Evolutionary conservation across 2,113 vertebrate genomes (phyloP).

Genomic region (Chelonoidis abingdonii): DNA sequence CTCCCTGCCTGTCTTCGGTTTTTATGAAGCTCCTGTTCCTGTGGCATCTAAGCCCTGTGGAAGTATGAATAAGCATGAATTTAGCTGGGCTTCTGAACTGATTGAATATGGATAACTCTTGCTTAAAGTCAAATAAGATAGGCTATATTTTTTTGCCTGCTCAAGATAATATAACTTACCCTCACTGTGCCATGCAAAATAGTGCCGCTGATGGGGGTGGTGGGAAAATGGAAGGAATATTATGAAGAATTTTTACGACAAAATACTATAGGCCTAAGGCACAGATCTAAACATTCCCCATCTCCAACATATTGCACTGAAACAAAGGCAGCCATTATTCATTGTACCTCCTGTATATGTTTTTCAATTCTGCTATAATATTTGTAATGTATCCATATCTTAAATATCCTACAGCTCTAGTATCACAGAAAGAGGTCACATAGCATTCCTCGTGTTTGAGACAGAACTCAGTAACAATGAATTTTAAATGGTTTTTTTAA

Average conservation of each 20-base stretch:
- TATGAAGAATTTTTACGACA: no score
- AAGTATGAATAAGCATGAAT: constrained; percentile 2
- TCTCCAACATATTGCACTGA: neutral
- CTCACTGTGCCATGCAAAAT: neutral
- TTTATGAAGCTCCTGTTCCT: constrained; percentile 17
- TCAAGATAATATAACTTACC: neutral
- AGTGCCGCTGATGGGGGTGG: neutral
- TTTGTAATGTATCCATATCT: neutral
- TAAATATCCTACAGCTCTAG: neutral
- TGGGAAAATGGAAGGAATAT: neutral
- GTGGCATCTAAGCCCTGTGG: constrained; percentile 8
- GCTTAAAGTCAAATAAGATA: neutral
- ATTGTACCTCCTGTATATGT: neutral
- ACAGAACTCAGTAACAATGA: neutral
- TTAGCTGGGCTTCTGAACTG: neutral
- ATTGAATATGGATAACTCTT: neutral
- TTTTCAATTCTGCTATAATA: neutral
- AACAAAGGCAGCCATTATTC: neutral
- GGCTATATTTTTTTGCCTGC: neutral
- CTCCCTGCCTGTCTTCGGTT: neutral
- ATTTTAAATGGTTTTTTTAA: neutral
- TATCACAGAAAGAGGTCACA: neutral
- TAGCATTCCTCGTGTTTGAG: neutral
- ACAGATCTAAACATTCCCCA: neutral
- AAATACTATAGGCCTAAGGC: neutral